These are phyloP conservation scores for Vanacampus margaritifer DNA, from an alignment of 2,113 vertebrate genomes.

Conservation along the genomic window DNA sequence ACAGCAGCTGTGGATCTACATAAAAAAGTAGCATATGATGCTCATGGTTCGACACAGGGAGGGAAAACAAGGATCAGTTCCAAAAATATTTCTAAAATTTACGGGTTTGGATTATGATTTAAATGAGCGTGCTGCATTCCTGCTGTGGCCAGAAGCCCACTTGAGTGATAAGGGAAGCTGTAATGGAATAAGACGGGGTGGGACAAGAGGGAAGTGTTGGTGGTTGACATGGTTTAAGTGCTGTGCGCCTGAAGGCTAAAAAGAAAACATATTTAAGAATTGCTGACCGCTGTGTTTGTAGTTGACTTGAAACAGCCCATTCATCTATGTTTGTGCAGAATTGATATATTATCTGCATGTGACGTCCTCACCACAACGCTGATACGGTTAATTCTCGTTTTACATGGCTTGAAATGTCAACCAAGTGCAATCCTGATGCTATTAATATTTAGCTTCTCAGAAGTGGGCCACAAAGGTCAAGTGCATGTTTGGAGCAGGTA, in stretches of 20 bases:
- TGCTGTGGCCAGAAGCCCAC: slow-evolving; percentile 29
- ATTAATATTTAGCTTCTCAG: slow-evolving; percentile 20
- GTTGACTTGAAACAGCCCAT: slow-evolving; percentile 11
- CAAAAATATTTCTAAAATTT: slow-evolving; percentile 2
- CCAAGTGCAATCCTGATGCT: slow-evolving; percentile 1
- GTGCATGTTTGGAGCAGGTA: slow-evolving; percentile 23
- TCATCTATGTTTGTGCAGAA: neutral
- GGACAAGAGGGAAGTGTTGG: slow-evolving; percentile 42
- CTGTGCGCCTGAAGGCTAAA: slow-evolving; percentile 38
- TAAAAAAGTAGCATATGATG: slow-evolving; percentile 24
- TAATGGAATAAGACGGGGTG: slow-evolving; percentile 54
- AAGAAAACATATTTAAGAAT: slow-evolving; percentile 43
- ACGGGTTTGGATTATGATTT: slow-evolving; percentile 21
- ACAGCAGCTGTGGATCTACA: slow-evolving; percentile 51
- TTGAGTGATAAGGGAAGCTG: slow-evolving; percentile 56
- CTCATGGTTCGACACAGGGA: slow-evolving; percentile 10
- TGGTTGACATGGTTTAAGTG: slow-evolving; percentile 47
- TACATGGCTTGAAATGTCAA: neutral
- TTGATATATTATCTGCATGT: neutral
- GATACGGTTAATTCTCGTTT: neutral
- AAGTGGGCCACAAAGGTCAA: slow-evolving; percentile 31
- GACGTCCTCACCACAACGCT: neutral
- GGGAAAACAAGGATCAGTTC: slow-evolving; percentile 23
- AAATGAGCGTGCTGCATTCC: slow-evolving; percentile 37
- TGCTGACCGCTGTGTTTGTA: slow-evolving; percentile 12